phyloP scores from a whole-genome alignment of 2,888 invertebrate genomes.

The Orthosia cruda region DNA sequence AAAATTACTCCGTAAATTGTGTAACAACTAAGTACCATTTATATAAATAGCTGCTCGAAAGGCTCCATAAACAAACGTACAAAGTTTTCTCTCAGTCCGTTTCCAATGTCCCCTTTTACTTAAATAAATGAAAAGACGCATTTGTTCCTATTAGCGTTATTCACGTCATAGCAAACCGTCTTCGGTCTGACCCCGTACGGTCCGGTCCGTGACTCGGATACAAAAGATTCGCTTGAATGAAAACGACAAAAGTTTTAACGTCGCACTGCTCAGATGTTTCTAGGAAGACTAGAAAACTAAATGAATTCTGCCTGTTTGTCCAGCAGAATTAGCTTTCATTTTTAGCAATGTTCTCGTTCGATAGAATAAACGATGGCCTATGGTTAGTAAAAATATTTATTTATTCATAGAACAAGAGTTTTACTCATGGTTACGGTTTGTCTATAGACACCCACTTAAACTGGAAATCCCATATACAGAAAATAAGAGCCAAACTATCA shows the following conservation, averaged over 20 bases:
- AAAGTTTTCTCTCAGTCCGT: slow-evolving; percentile 12
- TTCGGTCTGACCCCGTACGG: slow-evolving; percentile 65
- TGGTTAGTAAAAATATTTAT: too few species aligned
- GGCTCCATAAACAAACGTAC: not conserved
- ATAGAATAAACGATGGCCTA: slow-evolving; percentile 21
- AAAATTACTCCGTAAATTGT: slow-evolving; percentile 4
- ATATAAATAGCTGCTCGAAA: slow-evolving; percentile 2
- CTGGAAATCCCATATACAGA: too few species aligned
- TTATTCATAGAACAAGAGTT: too few species aligned
- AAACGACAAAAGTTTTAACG: too few species aligned
- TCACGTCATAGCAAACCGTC: slow-evolving; percentile 71
- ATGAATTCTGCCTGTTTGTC: too few species aligned
- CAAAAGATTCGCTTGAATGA: slow-evolving; percentile 66
- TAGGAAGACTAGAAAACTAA: too few species aligned
- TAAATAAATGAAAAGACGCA: slow-evolving; percentile 57
- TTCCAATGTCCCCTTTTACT: slow-evolving; percentile 35
- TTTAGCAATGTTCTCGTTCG: slow-evolving; percentile 42
- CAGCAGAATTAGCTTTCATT: too few species aligned
- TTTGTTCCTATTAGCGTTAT: slow-evolving; percentile 72
- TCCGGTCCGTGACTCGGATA: slow-evolving; percentile 73
- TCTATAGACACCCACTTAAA: too few species aligned
- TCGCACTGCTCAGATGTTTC: too few species aligned
- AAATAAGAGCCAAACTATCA: too few species aligned
- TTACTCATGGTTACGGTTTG: too few species aligned
- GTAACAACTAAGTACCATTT: slow-evolving; percentile 4